Conservation (phyloP, 23 tunicate species). For the Halocynthia aurantium region DNA sequence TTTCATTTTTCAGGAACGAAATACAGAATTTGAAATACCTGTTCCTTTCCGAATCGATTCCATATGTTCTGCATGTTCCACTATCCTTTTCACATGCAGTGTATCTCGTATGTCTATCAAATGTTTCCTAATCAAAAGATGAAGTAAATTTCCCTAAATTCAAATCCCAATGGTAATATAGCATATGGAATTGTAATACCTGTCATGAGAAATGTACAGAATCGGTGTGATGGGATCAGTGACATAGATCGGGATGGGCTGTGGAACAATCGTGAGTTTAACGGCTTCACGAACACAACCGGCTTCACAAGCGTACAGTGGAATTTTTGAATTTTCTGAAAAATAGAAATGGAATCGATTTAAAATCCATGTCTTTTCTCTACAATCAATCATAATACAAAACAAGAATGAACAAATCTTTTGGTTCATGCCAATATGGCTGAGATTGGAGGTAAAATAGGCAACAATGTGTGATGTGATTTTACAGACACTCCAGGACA, state of each 20-base stretch:
- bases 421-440: too few species aligned
- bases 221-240: slow-evolving; percentile 83
- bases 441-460: too few species aligned
- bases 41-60: slow-evolving; percentile 17
- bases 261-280: slow-evolving; percentile 19
- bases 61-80: slow-evolving; percentile 69
- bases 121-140: slow-evolving; percentile 39
- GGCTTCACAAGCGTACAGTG: slow-evolving; percentile 82
- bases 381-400: not conserved
- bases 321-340: slow-evolving; percentile 16
- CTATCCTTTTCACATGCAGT: slow-evolving; percentile 40
- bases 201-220: slow-evolving; percentile 78
- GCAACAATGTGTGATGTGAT: too few species aligned
- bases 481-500: too few species aligned
- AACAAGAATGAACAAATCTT: too few species aligned
- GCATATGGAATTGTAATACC: slow-evolving; percentile 2
- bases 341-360: not conserved
- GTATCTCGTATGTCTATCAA: slow-evolving; percentile 57
- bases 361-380: not conserved
- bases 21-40: not conserved
- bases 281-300: slow-evolving; percentile 48
- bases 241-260: slow-evolving; percentile 56
- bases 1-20: not conserved
- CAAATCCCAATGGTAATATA: not conserved
- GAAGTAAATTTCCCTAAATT: not conserved